Percentiles rank a stretch among this genome's conserved stretches.
These are phyloP conservation scores for Odocoileus virginianus DNA, from an alignment of 2,113 vertebrate species.

Conservation along the genomic window DNA sequence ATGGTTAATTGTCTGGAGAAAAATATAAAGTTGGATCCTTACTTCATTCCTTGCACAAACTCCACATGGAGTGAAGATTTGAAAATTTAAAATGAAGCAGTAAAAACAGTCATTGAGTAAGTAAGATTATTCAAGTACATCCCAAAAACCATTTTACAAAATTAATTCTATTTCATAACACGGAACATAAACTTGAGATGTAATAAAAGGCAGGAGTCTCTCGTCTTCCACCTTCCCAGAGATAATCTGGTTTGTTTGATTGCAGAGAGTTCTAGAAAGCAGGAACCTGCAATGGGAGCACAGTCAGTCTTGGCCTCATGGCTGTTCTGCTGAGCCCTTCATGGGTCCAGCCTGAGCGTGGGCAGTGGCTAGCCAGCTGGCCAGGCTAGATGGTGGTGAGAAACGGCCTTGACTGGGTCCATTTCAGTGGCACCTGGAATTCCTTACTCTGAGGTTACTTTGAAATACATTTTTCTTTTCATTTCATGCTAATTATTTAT, in stretches of 20 bases:
- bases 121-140: not conserved
- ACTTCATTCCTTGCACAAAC: not conserved
- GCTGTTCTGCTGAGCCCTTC: not conserved
- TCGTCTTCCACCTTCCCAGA: not conserved
- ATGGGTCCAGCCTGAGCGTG: not conserved
- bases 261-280: not conserved
- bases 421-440: not conserved
- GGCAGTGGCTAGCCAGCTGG: not conserved
- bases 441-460: not conserved
- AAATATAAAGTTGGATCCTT: not conserved
- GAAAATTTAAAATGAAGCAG: not conserved
- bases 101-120: not conserved
- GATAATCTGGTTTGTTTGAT: not conserved
- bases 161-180: not conserved
- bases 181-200: not conserved
- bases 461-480: conserved; percentile 16
- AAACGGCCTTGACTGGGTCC: not conserved
- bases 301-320: not conserved
- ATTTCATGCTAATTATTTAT: not conserved
- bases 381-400: not conserved
- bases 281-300: not conserved
- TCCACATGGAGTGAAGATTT: not conserved
- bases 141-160: not conserved
- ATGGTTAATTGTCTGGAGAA: not conserved
- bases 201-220: not conserved